Evolutionary conservation across 1,140 invertebrate species (phyloP).

Genomic region (Leptestheria dahalacensis): DNA sequence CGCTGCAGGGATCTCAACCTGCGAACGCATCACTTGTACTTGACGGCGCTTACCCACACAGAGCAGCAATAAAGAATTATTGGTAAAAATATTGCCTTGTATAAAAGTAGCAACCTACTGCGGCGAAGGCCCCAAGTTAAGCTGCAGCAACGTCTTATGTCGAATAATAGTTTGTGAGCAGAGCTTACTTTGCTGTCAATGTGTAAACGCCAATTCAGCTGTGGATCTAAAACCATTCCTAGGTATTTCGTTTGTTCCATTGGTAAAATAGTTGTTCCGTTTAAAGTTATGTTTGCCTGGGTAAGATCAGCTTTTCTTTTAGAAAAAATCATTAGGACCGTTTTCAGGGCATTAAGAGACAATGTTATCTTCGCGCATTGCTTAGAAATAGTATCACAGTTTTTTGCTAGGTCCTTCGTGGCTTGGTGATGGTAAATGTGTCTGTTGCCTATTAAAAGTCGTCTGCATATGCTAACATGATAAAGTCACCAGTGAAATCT

Average conservation of each 20-base stretch:
- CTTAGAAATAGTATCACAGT: background rate
- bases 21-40: background rate
- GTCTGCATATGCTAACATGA: background rate
- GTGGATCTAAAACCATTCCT: background rate
- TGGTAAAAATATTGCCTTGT: background rate
- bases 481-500: background rate
- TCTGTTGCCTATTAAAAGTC: background rate
- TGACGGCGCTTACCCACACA: background rate
- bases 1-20: background rate
- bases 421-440: background rate
- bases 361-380: background rate
- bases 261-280: background rate
- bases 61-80: conserved; percentile 2
- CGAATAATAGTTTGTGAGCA: background rate
- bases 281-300: background rate
- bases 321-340: background rate
- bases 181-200: background rate
- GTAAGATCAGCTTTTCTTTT: background rate
- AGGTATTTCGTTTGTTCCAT: background rate
- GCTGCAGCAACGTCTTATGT: background rate
- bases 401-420: background rate
- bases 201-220: background rate
- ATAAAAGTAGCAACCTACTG: background rate
- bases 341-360: conserved; percentile 1
- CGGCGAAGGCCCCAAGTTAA: background rate